Percentiles rank a stretch among this genome's conserved stretches.
Conservation (phyloP, 2,113 vertebrate genomes). For the Neoarius graeffei region DNA sequence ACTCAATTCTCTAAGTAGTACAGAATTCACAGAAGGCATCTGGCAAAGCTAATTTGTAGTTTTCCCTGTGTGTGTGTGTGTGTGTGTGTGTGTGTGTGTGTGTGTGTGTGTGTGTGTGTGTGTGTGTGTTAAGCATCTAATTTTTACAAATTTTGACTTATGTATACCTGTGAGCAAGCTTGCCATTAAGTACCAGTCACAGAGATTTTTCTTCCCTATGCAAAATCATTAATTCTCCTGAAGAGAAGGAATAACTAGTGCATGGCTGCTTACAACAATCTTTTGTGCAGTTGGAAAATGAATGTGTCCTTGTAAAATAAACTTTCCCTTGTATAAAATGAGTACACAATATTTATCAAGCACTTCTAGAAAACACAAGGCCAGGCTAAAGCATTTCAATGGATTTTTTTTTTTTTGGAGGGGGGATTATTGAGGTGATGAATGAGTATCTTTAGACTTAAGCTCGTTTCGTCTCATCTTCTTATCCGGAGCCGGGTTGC, state of each 20-base stretch:
- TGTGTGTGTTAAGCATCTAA: neutral
- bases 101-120: neutral
- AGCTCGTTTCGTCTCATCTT: too few relatives aligned
- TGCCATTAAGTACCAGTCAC: neutral
- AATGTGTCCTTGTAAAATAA: neutral
- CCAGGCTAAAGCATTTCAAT: neutral
- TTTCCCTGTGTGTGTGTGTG: neutral
- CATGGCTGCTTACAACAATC: neutral
- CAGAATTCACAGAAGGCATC: neutral
- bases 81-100: too few relatives aligned
- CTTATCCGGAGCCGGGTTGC: too few relatives aligned
- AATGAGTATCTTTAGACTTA: neutral
- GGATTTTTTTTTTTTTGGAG: neutral
- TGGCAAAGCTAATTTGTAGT: neutral
- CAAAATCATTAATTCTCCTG: neutral
- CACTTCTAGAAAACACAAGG: neutral
- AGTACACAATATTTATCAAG: neutral
- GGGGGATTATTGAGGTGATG: neutral
- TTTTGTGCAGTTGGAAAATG: neutral
- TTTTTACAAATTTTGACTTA: neutral
- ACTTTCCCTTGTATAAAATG: neutral
- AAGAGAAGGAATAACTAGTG: neutral
- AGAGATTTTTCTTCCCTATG: neutral
- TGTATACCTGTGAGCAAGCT: neutral
- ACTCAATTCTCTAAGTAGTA: neutral